Evolutionary conservation across 2,888 invertebrate genomes (phyloP), one percentile per base, ranked within the genome.

Genomic region (Morpho deidamia): DNA sequence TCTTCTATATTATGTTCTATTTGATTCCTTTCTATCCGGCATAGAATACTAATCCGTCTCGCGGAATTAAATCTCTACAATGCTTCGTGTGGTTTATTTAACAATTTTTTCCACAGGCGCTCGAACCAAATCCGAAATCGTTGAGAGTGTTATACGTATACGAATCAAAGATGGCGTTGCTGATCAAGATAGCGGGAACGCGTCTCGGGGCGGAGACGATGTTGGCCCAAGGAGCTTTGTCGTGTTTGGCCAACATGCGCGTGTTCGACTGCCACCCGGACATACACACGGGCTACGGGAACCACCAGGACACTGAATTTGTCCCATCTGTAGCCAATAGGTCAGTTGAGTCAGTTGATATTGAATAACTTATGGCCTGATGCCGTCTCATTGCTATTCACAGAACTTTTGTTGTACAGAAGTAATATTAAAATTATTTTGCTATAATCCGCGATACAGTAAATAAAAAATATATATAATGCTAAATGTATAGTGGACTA

Each of bases 151-250:
- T 97, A 0, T 97, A 96, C 84, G 92, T 97, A 11, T 97, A 96
- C 81, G 95, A 96, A 77, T 94, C 96, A 0, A 96, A 96, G 85
- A 94, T 97, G 94, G 92, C 95, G 38, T 91, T 96, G 62, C 88
- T 97, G 11, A 90, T 93, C 49, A 91, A 94, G 69, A 88, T 96
- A 66, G 94, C 95, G 0, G 91, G 92, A 7, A 92, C 92, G 0
- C 90, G 92, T 59, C 69, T 90, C 9, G 96, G 96, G 68, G 93
- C 92, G 0, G 93, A 94, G 74, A 92, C 95, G 0, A 79, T 95
- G 41, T 91, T 94, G 51, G 94, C 96, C 68, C 92, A 96, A 58
- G 95, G 95, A 14, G 93, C 94, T 50, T 90, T 95, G 11, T 92
- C 94, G 5, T 94, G 60, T 44, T 70, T 90, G 10, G 93, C 95